These are phyloP conservation scores for Thamnaconus septentrionalis DNA, from an alignment of 2,113 vertebrate species.

Conservation along the genomic window DNA sequence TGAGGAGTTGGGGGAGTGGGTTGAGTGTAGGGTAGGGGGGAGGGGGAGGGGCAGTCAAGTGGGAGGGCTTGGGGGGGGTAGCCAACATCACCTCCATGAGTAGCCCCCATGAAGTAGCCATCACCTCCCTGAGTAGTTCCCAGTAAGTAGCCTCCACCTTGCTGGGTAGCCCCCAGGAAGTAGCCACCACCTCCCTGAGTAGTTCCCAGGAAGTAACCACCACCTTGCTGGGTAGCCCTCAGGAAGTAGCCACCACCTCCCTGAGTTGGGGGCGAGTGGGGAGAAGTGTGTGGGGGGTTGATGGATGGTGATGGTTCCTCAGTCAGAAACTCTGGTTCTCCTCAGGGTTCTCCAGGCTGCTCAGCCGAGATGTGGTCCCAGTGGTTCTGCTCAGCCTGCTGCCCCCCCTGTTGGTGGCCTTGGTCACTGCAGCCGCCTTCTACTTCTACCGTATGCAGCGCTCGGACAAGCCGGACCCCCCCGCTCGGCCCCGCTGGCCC, in stretches of 20 bases:
- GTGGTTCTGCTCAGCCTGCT: constrained; percentile 87
- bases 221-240: too few relatives aligned
- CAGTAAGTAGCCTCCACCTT: too few relatives aligned
- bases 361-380: constrained; percentile 83
- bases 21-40: constrained; percentile 8
- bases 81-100: not conserved
- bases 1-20: not conserved
- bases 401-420: constrained; percentile 80
- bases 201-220: too few relatives aligned
- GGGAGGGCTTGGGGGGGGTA: not conserved
- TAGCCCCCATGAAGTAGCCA: not conserved
- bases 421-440: constrained; percentile 77
- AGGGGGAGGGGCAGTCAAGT: not conserved
- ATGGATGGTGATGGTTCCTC: not conserved
- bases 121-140: too few relatives aligned
- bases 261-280: not conserved
- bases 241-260: too few relatives aligned
- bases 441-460: constrained; percentile 84
- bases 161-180: too few relatives aligned
- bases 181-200: not conserved
- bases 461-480: constrained; percentile 62
- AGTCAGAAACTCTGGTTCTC: not conserved
- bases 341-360: constrained; percentile 82
- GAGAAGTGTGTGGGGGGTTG: not conserved
- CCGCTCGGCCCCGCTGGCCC: constrained; percentile 74